Conservation (phyloP, 2,888 invertebrate genomes). For the Lucinisca nassula region DNA sequence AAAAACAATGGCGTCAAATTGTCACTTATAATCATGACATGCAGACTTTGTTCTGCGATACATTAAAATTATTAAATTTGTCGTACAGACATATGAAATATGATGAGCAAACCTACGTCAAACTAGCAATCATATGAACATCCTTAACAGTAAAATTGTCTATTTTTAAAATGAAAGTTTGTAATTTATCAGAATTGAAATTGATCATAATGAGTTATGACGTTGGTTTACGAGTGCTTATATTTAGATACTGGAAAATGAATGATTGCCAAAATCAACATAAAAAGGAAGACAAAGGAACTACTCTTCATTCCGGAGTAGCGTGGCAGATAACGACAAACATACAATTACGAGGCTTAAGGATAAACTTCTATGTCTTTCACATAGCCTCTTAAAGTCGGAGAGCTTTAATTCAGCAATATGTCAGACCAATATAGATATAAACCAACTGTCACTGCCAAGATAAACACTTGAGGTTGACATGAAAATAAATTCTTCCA, state of each 20-base stretch:
- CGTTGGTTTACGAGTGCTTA: background rate
- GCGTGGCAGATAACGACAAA: background rate
- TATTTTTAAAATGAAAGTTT: background rate
- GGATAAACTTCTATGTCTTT: slow-evolving; percentile 6
- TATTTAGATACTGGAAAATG: slow-evolving; percentile 1
- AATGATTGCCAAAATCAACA: slow-evolving; percentile 7
- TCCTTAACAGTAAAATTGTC: background rate
- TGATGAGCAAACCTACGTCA: background rate
- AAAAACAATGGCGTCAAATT: too few relatives aligned
- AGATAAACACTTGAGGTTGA: background rate
- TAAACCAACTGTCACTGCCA: slow-evolving; percentile 7
- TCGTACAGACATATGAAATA: too few relatives aligned
- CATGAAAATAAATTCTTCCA: slow-evolving; percentile 19
- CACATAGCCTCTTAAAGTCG: slow-evolving; percentile 3
- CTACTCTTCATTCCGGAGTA: background rate
- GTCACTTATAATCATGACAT: too few relatives aligned
- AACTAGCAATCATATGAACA: background rate
- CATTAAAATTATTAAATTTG: too few relatives aligned
- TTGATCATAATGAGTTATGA: slow-evolving; percentile 9
- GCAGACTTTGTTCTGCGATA: too few relatives aligned
- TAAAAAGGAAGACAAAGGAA: slow-evolving; percentile 10
- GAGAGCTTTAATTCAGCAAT: slow-evolving; percentile 9
- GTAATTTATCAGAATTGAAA: background rate
- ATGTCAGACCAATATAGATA: slow-evolving; percentile 10
- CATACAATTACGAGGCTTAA: slow-evolving; percentile 9